These are phyloP conservation scores for Colletes collaris DNA, from an alignment of 2,888 invertebrate species.

Conservation along the genomic window DNA sequence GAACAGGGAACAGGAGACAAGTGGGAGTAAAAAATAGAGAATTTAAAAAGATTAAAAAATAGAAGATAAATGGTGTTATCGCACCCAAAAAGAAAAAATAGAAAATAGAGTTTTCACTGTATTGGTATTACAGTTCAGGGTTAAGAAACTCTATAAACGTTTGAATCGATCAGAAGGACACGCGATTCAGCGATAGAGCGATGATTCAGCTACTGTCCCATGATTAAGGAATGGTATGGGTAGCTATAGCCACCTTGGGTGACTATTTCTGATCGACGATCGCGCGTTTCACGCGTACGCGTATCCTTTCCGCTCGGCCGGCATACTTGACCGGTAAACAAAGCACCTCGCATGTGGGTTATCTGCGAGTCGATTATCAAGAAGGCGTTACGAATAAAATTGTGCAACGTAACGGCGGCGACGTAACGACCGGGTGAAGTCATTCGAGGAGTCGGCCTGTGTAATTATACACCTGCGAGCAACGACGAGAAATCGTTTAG, in stretches of 20 bases:
- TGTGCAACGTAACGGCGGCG: constrained; percentile 20
- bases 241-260: neutral
- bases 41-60: no score
- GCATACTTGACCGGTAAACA: constrained; percentile 23
- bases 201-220: neutral
- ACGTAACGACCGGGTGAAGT: constrained; percentile 7
- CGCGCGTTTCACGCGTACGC: constrained; percentile 22
- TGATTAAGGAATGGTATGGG: neutral
- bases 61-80: no score
- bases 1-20: no score
- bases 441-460: constrained; percentile 9
- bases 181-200: no score
- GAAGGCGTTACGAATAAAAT: constrained; percentile 27
- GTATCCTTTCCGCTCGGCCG: constrained; percentile 12
- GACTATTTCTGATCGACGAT: constrained; percentile 41
- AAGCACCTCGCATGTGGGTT: constrained; percentile 29
- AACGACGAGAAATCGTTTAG: constrained; percentile 9
- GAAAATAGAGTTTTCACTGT: no score
- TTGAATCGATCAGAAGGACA: no score
- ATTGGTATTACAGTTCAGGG: no score
- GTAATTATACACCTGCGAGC: constrained; percentile 15
- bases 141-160: no score
- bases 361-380: constrained; percentile 19
- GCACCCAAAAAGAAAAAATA: no score
- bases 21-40: no score